These are phyloP conservation scores for Sakesphorus luctuosus DNA, from an alignment of 2,113 vertebrate genomes.

Conservation along the genomic window DNA sequence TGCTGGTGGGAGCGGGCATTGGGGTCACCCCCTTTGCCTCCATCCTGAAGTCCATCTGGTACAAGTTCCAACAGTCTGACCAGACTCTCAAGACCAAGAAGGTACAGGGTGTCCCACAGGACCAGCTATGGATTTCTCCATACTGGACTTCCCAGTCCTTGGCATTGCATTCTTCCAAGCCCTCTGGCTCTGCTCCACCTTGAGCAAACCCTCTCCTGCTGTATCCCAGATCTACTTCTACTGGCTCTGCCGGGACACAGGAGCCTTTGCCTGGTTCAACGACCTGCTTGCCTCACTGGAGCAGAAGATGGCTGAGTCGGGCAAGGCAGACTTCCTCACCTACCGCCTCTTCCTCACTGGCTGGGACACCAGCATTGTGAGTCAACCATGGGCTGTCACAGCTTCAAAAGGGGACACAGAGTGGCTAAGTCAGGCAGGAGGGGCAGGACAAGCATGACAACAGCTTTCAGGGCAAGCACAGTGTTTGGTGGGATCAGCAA, in stretches of 20 bases:
- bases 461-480: accelerated
- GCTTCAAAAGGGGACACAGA: neutral
- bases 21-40: conserved; percentile 93
- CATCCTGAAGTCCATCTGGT: conserved; percentile 93
- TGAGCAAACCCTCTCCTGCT: neutral
- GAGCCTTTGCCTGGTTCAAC: conserved; percentile 91
- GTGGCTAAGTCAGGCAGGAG: neutral
- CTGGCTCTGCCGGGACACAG: conserved; percentile 91
- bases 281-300: conserved; percentile 88
- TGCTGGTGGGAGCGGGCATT: conserved; percentile 90
- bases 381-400: neutral
- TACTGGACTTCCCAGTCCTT: neutral
- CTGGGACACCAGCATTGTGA: conserved; percentile 86
- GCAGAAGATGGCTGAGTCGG: conserved; percentile 87
- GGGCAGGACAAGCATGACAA: neutral
- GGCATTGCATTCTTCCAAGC: neutral
- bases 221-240: conserved; percentile 91
- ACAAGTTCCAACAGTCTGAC: conserved; percentile 86
- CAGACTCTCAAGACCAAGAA: conserved; percentile 86
- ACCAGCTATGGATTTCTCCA: neutral
- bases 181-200: neutral
- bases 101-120: conserved; percentile 4
- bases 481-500: neutral
- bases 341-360: conserved; percentile 90
- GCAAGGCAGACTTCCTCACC: conserved; percentile 87